Evolutionary conservation across 2,888 invertebrate species (phyloP).

Genomic region (Cephus sareptanus): DNA sequence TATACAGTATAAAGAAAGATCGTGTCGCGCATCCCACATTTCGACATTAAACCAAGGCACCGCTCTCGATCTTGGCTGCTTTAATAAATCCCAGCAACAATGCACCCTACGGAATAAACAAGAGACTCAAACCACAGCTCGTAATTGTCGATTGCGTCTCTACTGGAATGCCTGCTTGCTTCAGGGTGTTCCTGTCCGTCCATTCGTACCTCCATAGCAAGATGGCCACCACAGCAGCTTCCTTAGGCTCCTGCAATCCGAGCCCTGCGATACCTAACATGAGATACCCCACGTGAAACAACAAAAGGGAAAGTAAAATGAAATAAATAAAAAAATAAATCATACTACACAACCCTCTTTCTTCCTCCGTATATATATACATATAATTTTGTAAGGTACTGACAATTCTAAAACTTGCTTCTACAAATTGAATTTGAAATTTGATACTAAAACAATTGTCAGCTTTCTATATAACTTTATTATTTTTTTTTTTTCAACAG

Average conservation of each 20-base stretch:
- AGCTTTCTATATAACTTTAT: background rate
- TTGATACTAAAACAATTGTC: background rate
- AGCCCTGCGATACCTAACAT: background rate
- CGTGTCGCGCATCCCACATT: slow-evolving; percentile 5
- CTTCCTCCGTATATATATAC: background rate
- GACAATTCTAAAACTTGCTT: background rate
- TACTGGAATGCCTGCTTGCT: background rate
- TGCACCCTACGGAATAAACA: slow-evolving; percentile 1
- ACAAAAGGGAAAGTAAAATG: background rate
- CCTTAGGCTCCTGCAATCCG: background rate
- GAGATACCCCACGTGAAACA: background rate
- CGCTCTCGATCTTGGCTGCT: background rate
- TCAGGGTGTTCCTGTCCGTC: background rate
- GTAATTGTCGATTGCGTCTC: background rate
- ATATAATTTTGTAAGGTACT: background rate
- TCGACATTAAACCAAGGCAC: background rate
- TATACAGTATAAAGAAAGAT: background rate
- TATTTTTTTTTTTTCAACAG: background rate
- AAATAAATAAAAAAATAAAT: background rate
- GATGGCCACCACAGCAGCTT: background rate
- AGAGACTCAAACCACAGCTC: background rate
- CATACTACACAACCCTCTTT: background rate
- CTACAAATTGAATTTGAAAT: background rate
- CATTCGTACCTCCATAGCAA: background rate
- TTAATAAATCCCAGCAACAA: slow-evolving; percentile 5